Evolutionary conservation across 2,797 vertebrate genomes (phyloP).

Genomic region (Tolypeutes matacus): DNA sequence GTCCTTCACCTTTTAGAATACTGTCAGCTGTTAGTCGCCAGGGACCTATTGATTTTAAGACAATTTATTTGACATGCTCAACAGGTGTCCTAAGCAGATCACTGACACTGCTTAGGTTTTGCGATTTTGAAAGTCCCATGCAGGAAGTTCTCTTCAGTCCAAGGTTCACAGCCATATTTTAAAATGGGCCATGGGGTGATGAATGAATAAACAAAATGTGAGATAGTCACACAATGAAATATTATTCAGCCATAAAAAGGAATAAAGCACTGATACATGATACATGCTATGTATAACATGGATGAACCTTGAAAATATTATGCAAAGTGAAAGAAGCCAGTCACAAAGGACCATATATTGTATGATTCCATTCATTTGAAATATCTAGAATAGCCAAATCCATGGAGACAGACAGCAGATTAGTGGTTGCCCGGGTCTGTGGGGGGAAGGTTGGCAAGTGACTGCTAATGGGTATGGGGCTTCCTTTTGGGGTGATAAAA

Average conservation of each 20-base stretch:
- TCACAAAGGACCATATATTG: neutral
- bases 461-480: neutral
- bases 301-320: neutral
- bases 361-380: neutral
- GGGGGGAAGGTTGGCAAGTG: neutral
- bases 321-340: neutral
- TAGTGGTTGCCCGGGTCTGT: neutral
- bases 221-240: neutral
- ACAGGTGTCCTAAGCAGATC: slow-evolving; percentile 46
- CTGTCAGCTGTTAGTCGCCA: slow-evolving; percentile 59
- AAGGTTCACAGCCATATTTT: neutral
- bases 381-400: neutral
- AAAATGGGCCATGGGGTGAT: neutral
- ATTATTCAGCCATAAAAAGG: neutral
- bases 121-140: neutral
- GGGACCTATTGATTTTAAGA: slow-evolving; percentile 16
- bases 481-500: neutral
- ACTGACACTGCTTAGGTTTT: neutral
- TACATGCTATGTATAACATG: neutral
- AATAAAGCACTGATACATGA: neutral
- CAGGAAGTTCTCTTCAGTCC: neutral
- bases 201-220: neutral
- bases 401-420: neutral
- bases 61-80: slow-evolving; percentile 57
- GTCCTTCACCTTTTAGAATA: slow-evolving; percentile 64